Percentiles rank a stretch among this genome's conserved stretches.
Evolutionary conservation across 2,113 vertebrate genomes (phyloP).

Genomic region (Daboia siamensis): DNA sequence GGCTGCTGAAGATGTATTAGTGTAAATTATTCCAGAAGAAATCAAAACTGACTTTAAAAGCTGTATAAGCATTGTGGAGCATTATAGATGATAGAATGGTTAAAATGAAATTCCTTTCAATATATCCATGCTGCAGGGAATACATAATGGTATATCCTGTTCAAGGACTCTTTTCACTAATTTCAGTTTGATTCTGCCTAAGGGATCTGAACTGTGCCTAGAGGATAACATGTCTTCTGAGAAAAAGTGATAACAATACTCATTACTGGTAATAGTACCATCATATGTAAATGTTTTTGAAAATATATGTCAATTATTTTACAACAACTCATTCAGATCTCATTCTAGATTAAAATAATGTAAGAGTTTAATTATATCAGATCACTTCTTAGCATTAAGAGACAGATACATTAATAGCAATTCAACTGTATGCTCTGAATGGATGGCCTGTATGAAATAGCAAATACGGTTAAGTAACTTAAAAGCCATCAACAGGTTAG

Average conservation of each 20-base stretch:
- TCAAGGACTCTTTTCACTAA: background rate
- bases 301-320: background rate
- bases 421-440: background rate
- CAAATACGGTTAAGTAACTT: background rate
- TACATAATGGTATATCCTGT: background rate
- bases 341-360: background rate
- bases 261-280: background rate
- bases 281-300: background rate
- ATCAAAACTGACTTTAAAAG: background rate
- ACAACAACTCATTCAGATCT: background rate
- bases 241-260: background rate
- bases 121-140: background rate
- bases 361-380: background rate
- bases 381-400: background rate
- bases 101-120: background rate
- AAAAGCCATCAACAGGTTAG: background rate
- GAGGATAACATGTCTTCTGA: background rate
- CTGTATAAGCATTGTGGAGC: background rate
- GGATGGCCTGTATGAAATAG: background rate
- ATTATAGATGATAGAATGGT: background rate
- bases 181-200: background rate
- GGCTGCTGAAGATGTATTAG: background rate
- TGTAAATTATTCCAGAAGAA: background rate
- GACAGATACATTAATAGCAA: background rate
- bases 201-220: background rate